phyloP scores from a whole-genome alignment of 2,797 vertebrate genomes.

The Tadarida brasiliensis region DNA sequence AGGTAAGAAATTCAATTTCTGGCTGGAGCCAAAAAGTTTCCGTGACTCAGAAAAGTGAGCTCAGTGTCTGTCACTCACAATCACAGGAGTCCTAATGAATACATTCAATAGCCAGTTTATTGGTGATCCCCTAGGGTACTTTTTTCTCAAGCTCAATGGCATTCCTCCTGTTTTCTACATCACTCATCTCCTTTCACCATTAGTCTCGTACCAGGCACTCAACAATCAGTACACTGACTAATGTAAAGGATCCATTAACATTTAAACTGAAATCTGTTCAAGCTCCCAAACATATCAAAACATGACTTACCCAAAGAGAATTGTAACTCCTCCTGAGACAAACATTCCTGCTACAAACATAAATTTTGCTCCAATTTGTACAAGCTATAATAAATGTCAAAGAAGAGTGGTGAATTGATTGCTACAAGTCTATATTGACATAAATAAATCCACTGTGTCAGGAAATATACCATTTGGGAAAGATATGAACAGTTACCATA shows the following conservation, averaged over 20 bases:
- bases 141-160: not conserved
- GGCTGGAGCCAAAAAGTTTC: not conserved
- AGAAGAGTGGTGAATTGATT: constrained; percentile 60
- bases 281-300: constrained; percentile 32
- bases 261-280: not conserved
- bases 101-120: not conserved
- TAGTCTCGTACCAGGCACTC: not conserved
- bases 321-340: constrained; percentile 93
- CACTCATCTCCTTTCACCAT: not conserved
- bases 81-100: not conserved
- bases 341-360: constrained; percentile 95
- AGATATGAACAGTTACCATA: not conserved
- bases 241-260: constrained; percentile 29
- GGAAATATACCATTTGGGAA: not conserved
- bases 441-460: constrained; percentile 10
- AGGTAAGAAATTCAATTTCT: not conserved
- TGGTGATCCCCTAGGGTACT: not conserved
- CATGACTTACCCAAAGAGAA: constrained; percentile 96
- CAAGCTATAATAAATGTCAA: constrained; percentile 91
- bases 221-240: not conserved
- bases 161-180: not conserved
- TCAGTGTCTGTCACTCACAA: not conserved
- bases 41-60: not conserved
- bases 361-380: constrained; percentile 97
- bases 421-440: not conserved